These are phyloP conservation scores for Anas capensis DNA, from an alignment of 2,797 vertebrate genomes.

Conservation along the genomic window DNA sequence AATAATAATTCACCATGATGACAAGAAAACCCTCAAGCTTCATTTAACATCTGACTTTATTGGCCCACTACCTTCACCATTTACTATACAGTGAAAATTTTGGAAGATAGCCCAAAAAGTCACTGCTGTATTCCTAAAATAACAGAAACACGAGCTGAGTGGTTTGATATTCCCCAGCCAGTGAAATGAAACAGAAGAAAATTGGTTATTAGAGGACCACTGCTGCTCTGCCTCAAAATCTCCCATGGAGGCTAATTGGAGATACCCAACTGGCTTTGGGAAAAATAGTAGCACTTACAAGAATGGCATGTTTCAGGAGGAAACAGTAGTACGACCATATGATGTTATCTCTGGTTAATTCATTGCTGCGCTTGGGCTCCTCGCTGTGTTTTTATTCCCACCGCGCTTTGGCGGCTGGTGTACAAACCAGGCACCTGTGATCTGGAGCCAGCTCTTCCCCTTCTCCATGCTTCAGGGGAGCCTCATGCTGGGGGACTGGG, in stretches of 20 bases:
- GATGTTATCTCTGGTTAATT: not conserved
- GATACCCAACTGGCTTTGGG: not conserved
- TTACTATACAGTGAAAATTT: not conserved
- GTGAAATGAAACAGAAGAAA: slow-evolving; percentile 13
- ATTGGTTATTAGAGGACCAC: not conserved
- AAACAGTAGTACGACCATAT: not conserved
- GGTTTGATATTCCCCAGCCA: not conserved
- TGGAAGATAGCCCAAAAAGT: slow-evolving; percentile 7
- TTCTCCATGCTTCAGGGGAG: not conserved
- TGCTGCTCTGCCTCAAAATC: not conserved
- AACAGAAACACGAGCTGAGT: not conserved
- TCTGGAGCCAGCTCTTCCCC: not conserved
- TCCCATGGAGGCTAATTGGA: not conserved
- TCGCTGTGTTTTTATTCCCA: not conserved
- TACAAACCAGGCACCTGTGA: not conserved
- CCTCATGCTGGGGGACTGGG: not conserved
- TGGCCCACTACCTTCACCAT: slow-evolving; percentile 1
- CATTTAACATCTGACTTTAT: slow-evolving; percentile 48
- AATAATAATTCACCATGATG: slow-evolving; percentile 18
- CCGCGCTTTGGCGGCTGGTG: not conserved
- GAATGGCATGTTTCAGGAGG: not conserved
- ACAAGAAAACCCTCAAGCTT: slow-evolving; percentile 38
- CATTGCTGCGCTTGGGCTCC: not conserved
- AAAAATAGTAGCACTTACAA: not conserved
- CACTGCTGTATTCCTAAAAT: not conserved